Conservation (phyloP, 2,113 vertebrate genomes). For the Sardina pilchardus region DNA sequence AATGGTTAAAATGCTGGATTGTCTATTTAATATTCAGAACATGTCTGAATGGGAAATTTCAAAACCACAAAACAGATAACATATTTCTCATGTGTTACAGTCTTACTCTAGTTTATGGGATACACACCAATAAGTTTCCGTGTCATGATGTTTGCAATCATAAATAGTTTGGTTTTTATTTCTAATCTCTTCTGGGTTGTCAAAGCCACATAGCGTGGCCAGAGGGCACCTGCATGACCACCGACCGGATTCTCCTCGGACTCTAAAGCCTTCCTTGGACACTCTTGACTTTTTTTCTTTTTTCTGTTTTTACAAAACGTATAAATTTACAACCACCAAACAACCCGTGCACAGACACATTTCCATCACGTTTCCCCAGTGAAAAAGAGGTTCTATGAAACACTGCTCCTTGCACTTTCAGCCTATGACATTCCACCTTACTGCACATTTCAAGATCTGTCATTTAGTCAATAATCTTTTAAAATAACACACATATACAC, state of each 20-base stretch:
- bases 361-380: constrained; percentile 73
- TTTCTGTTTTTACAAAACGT: constrained; percentile 82
- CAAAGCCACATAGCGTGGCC: constrained; percentile 49
- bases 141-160: constrained; percentile 86
- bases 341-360: constrained; percentile 78
- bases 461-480: constrained; percentile 76
- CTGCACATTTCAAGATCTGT: constrained; percentile 49
- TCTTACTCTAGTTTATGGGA: constrained; percentile 68
- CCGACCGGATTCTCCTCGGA: constrained; percentile 69
- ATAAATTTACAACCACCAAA: constrained; percentile 85
- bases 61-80: constrained; percentile 35
- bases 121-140: constrained; percentile 87
- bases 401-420: constrained; percentile 72
- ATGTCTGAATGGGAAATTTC: constrained; percentile 47
- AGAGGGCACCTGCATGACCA: constrained; percentile 75
- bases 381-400: constrained; percentile 76
- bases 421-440: constrained; percentile 44
- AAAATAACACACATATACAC: constrained; percentile 89
- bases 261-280: constrained; percentile 69
- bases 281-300: constrained; percentile 29
- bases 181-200: constrained; percentile 71
- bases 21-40: constrained; percentile 62
- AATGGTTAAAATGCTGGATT: constrained; percentile 67
- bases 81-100: constrained; percentile 31
- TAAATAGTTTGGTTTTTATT: constrained; percentile 72